Conservation (phyloP, 2,888 invertebrate species). For the Polyploca ridens region DNA sequence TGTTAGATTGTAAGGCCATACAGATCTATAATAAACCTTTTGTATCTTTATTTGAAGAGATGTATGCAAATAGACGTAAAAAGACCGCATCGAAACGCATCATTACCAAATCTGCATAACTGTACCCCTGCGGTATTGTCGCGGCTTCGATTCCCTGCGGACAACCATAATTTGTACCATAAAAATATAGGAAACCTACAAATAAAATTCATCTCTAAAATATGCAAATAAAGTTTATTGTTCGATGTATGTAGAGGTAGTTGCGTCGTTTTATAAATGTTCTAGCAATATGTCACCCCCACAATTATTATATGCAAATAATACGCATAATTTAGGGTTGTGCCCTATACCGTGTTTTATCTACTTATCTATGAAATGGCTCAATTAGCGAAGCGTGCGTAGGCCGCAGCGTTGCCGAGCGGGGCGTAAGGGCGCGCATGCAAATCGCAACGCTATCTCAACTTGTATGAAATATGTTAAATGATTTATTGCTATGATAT, state of each 20-base stretch:
- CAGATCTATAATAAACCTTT: too few relatives aligned
- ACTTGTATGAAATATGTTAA: slow-evolving; percentile 73
- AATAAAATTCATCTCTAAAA: neutral
- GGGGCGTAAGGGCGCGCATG: slow-evolving; percentile 35
- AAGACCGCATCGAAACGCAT: slow-evolving; percentile 53
- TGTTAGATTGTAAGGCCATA: too few relatives aligned
- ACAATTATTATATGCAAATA: slow-evolving; percentile 83
- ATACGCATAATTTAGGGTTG: slow-evolving; percentile 79
- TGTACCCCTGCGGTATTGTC: slow-evolving; percentile 69
- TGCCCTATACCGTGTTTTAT: slow-evolving; percentile 77
- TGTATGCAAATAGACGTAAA: slow-evolving; percentile 43
- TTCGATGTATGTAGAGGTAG: slow-evolving; percentile 15
- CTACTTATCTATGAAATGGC: slow-evolving; percentile 83
- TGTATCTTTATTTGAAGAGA: neutral
- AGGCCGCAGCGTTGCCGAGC: slow-evolving; percentile 36
- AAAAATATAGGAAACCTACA: neutral
- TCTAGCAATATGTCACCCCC: slow-evolving; percentile 63
- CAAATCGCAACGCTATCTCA: slow-evolving; percentile 61
- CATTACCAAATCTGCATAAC: slow-evolving; percentile 78
- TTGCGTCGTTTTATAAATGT: slow-evolving; percentile 30
- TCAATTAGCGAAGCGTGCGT: slow-evolving; percentile 77
- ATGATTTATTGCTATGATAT: slow-evolving; percentile 69
- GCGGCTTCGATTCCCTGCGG: slow-evolving; percentile 62
- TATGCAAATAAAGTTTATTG: slow-evolving; percentile 14
- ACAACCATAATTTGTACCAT: slow-evolving; percentile 12